Evolutionary conservation across 2,797 vertebrate species (phyloP), one percentile per base, ranked within the genome.

Genomic region (Gouania willdenowi): DNA sequence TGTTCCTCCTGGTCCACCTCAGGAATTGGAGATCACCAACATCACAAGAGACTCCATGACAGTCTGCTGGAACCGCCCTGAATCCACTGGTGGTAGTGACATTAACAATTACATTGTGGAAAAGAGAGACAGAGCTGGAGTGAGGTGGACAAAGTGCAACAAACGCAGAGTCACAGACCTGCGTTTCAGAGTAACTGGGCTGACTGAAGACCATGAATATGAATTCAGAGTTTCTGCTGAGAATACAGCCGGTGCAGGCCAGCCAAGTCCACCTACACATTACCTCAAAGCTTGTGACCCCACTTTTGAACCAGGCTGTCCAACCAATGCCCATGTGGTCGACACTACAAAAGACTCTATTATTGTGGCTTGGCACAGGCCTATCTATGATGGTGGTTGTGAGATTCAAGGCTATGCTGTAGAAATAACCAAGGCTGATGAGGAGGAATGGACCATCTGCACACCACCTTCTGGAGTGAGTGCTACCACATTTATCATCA

Each of bases 121-220:
- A 78, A 98, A 97, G 66, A 91, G 95, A 87, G 97, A 99, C 75
- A 90, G 90, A 87, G 88, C 92, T 47, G 97, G 97, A 66, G 87
- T 99, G 38, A 88, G 96, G 26, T 99, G 97, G 97, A 91, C 94
- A 57, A 99, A 99, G 82, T 98, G 95, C 76, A 99, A 94, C 82
- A 98, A 98, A 81, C 94, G 94, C 28, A 90, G 92, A 71, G 88
- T 98, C 63, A 98, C 93, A 71, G 97, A 99, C 70, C 76, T 98
- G 58, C 89, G 96, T 45, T 93, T 99, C 57, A 92, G 96, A 88
- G 93, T 93, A 37, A 97, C 92, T 44, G 94, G 93, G 38, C 79
- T 99, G 62, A 90, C 93, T 66, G 94, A 94, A 76, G 97, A 95
- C 49, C 97, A 99, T 73, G 95, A 98, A 58, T 99, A 99, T 75